phyloP scores from a whole-genome alignment of 2,888 invertebrate genomes.

The Melolontha melolontha region DNA sequence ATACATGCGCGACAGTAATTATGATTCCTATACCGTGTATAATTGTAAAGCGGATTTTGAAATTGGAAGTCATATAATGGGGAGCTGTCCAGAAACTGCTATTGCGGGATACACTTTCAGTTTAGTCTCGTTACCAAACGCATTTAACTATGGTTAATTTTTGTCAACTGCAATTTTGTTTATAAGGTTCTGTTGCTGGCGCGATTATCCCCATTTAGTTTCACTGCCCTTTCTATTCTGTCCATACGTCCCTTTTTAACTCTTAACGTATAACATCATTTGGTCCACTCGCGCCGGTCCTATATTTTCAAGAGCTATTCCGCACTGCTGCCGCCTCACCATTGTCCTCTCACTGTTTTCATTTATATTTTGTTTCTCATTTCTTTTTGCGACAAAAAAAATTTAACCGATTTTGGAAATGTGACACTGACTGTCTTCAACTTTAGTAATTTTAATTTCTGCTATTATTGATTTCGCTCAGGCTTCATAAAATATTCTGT shows the following conservation, averaged over 20 bases:
- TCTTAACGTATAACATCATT: constrained; percentile 46
- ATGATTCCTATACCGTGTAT: constrained; percentile 51
- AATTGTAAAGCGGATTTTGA: constrained; percentile 61
- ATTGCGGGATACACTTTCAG: constrained; percentile 60
- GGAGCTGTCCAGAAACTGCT: constrained; percentile 54
- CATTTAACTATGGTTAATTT: constrained; percentile 63
- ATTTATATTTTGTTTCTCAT: constrained; percentile 17
- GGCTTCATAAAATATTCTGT: too few relatives aligned
- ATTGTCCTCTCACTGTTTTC: constrained; percentile 42
- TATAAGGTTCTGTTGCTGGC: constrained; percentile 56
- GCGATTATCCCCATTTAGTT: constrained; percentile 41
- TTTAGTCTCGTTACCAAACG: constrained; percentile 62
- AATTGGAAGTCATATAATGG: constrained; percentile 64
- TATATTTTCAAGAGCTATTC: constrained; percentile 37
- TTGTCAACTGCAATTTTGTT: constrained; percentile 64
- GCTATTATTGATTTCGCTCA: not conserved
- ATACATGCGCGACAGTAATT: constrained; percentile 46
- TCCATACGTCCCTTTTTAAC: constrained; percentile 7
- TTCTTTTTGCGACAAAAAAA: not conserved
- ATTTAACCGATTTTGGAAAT: not conserved
- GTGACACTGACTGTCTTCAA: not conserved
- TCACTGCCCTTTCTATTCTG: not conserved
- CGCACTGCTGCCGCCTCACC: constrained; percentile 37
- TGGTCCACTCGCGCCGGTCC: constrained; percentile 46
- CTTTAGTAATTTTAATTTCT: constrained; percentile 16